Base-by-base conservation (phyloP, 1,140 invertebrate genomes). In the Ooceraea biroi region DNA sequence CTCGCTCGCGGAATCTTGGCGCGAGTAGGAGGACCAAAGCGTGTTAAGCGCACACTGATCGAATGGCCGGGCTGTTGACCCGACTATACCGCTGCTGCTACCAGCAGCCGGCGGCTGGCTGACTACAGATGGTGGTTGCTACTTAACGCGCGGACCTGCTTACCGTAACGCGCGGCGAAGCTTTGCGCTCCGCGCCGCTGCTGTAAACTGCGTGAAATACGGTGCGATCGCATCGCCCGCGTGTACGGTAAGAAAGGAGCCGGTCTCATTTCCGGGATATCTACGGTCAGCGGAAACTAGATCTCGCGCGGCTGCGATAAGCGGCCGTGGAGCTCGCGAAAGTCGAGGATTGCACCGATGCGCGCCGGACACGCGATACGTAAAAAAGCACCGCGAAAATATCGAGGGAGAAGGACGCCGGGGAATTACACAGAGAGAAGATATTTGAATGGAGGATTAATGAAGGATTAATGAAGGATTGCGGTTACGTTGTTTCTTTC, bases 181-280 rank as follows among this genome's bases (percentile, higher is more conserved):
- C 77, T 73, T 74, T 60, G 19, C 77, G 27, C 50, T 36, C 27
- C 14, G 22, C 69, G n/a, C n/a, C n/a, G n/a, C n/a, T 41, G 87
- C 90, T 91, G 88, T 91, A 90, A 91, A 91, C 88, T 78, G 86
- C 85, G 85, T 91, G 88, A 92, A 90, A 92, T 91, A 90, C 86
- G 82, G 83, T 83, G 66, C 84, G 91, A 92, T 92, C 87, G 86
- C 87, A 90, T 92, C 89, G 85, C 36, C 7, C 36, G 69, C 50
- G 12, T 77, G 52, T 69, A 41, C 69, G 68, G 84, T 72, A 90
- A 85, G 88, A 86, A 90, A 91, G 86, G 80, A 84, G 84, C 87
- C 85, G 87, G 88, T 83, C 85, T 55, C 87, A 68, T 91, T 91
- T 85, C 74, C n/a, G 27, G 61, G 55, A 80, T 82, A 82, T 87